These are phyloP conservation scores for Drosophila nasuta DNA, from an alignment of 1,140 invertebrate genomes.

Conservation along the genomic window DNA sequence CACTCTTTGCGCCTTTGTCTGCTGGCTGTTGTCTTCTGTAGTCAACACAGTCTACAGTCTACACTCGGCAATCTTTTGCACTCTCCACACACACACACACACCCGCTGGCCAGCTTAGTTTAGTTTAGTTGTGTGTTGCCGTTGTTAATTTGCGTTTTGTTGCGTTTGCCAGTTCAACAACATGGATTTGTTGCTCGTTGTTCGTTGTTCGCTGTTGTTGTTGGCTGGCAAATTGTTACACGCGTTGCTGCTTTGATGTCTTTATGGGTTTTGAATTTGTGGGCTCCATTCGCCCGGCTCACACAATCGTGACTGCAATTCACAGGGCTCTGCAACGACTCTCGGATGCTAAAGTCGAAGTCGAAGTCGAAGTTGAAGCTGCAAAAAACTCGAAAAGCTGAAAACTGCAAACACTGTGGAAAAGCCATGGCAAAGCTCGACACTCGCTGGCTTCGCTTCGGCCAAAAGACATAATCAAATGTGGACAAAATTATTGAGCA, in stretches of 20 bases:
- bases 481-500: constrained; percentile 84
- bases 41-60: constrained; percentile 8
- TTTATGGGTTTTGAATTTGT: constrained; percentile 83
- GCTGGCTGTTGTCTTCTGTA: constrained; percentile 4
- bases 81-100: not conserved
- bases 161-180: constrained; percentile 61
- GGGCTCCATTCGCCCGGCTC: constrained; percentile 61
- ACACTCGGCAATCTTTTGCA: constrained; percentile 12
- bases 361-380: not conserved
- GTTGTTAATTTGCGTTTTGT: constrained; percentile 83
- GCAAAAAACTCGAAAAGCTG: not conserved
- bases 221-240: constrained; percentile 82
- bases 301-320: constrained; percentile 79
- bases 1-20: constrained; percentile 15
- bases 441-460: constrained; percentile 6
- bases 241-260: constrained; percentile 82
- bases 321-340: constrained; percentile 35
- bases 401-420: constrained; percentile 14
- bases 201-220: constrained; percentile 43
- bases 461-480: constrained; percentile 81
- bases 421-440: constrained; percentile 17
- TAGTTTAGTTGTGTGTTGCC: constrained; percentile 50
- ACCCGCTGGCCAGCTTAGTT: not conserved
- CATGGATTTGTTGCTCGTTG: constrained; percentile 36
- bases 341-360: not conserved